Evolutionary conservation across 2,797 vertebrate genomes (phyloP).

Genomic region (Petrocephalus sullivani): DNA sequence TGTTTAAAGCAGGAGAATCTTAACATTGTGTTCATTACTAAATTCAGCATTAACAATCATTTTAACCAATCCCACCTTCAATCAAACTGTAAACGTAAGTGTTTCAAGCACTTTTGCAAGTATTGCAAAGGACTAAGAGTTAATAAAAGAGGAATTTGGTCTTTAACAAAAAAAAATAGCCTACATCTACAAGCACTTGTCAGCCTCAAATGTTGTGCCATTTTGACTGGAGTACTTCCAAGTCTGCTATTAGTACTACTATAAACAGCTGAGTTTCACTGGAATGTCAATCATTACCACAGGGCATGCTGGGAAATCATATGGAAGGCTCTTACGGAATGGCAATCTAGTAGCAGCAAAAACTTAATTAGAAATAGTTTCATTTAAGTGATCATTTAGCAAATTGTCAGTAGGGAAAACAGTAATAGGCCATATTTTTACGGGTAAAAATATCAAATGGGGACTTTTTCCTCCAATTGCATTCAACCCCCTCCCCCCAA

Average conservation of each 20-base stretch:
- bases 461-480: not conserved
- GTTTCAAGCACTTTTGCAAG: not conserved
- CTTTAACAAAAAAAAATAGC: constrained; percentile 11
- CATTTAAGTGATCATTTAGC: not conserved
- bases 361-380: not conserved
- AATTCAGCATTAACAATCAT: not conserved
- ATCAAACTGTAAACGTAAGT: not conserved
- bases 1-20: constrained; percentile 18
- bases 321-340: not conserved
- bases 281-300: not conserved
- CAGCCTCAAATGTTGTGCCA: constrained; percentile 9
- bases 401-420: not conserved
- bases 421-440: not conserved
- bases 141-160: not conserved
- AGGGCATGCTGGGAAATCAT: not conserved
- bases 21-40: constrained; percentile 5
- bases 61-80: constrained; percentile 4
- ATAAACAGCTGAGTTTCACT: not conserved
- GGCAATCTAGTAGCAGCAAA: not conserved
- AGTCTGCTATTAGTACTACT: not conserved
- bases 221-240: not conserved
- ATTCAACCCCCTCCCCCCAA: not conserved
- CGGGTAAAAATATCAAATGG: not conserved
- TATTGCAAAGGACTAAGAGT: not conserved
- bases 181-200: not conserved